Base-by-base conservation (phyloP, 2,113 vertebrate species). In the Lophius piscatorius region DNA sequence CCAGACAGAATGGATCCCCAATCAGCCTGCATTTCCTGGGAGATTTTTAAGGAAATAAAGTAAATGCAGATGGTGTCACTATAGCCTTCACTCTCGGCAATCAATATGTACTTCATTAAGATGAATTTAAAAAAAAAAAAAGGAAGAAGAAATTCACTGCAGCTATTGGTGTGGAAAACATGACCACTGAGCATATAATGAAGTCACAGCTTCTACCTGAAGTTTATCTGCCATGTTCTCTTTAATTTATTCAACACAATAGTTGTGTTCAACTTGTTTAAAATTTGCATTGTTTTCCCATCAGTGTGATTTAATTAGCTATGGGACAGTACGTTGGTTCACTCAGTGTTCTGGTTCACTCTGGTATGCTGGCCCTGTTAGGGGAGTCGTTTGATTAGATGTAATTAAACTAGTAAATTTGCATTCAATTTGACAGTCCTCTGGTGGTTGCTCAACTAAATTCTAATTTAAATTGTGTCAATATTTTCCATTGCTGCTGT, bases 331-430 rank as follows among this genome's bases (percentile, higher is more conserved):
- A 48, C 41, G 54, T 49, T 46, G 58, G 58, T 64, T 68, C 9
- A 22, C 33, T 56, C 21, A 7, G 31, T 39, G n/a, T 52, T n/a
- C 20, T 17, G 46, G n/a, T n/a, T n/a, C n/a, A n/a, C n/a, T n/a
- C 54, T 65, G 64, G 16, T 28, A 14, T 13, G 31, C 45, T 48
- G 40, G 45, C 22, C 26, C 40, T 39, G 60, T 18, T 68, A 20
- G 36, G 62, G 75, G 72, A 83, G 33, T 33, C 35, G 50, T 80
- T 75, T 54, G 20, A 63, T 51, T 26, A 40, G 24, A 74, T 79
- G 72, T 72, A 84, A 82, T 87, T 74, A 76, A 87, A 76, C 51
- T 55, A 61, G 56, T 66, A 75, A 62, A 83, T 83, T 72, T 79
- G 69, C 63, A 70, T 65, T 48, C 12, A 21, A 76, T 74, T 74